Percentiles rank a stretch among this genome's conserved stretches.
Conservation (phyloP, 64 coral and sea anemone genomes). For the Porites australiensis region DNA sequence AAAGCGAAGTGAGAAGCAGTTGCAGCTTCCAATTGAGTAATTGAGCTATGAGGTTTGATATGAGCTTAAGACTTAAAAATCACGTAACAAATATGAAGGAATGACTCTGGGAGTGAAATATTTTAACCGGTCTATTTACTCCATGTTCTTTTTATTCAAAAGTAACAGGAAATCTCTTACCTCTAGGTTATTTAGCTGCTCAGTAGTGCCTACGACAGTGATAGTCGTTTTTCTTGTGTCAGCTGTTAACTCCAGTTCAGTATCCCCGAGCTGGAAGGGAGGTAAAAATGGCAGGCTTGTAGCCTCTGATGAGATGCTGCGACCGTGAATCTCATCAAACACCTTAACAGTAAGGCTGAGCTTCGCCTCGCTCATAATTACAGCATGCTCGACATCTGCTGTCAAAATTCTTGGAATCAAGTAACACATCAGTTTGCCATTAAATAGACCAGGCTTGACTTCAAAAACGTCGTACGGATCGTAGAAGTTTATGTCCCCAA, state of each 20-base stretch:
- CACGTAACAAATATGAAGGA: too few species aligned
- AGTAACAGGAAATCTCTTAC: not conserved
- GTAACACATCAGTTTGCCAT: slow-evolving; percentile 71
- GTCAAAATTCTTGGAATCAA: slow-evolving; percentile 42
- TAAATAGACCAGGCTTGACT: slow-evolving; percentile 59
- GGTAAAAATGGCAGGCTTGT: slow-evolving; percentile 73
- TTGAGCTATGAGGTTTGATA: too few species aligned
- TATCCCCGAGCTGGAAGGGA: slow-evolving; percentile 72
- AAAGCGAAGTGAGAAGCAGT: too few species aligned
- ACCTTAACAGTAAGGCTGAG: slow-evolving; percentile 80
- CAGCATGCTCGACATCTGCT: slow-evolving; percentile 22
- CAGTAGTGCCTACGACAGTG: slow-evolving; percentile 50
- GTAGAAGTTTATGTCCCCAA: slow-evolving; percentile 37
- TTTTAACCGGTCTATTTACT: too few species aligned
- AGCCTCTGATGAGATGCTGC: slow-evolving; percentile 56
- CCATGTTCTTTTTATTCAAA: too few species aligned
- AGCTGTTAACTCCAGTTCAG: slow-evolving; percentile 60
- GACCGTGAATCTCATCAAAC: slow-evolving; percentile 69
- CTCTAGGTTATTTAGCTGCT: slow-evolving; percentile 68
- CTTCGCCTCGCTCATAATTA: slow-evolving; percentile 19
- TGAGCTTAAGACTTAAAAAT: too few species aligned
- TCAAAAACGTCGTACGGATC: slow-evolving; percentile 72
- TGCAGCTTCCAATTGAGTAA: too few species aligned
- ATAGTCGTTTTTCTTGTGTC: slow-evolving; percentile 47
- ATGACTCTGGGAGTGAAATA: too few species aligned